phyloP scores from a whole-genome alignment of 2,797 vertebrate genomes.

The Nannoperca australis region DNA sequence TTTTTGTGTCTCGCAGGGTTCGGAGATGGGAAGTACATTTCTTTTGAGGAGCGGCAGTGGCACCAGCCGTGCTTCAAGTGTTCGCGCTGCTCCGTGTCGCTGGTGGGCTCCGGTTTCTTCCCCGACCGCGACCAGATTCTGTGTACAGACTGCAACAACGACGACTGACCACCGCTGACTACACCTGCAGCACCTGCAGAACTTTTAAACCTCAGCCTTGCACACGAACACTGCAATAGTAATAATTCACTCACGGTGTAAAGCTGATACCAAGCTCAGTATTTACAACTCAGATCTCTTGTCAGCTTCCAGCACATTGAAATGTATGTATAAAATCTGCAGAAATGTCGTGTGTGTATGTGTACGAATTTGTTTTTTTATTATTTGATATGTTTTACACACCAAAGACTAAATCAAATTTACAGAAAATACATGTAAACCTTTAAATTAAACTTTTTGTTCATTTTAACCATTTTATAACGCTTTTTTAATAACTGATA shows the following conservation, averaged over 20 bases:
- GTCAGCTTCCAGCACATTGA: constrained; percentile 42
- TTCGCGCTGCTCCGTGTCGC: constrained; percentile 93
- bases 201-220: constrained; percentile 38
- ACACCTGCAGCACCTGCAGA: not conserved
- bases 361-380: constrained; percentile 19
- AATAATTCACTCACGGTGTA: constrained; percentile 26
- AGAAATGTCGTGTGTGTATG: constrained; percentile 27
- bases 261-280: constrained; percentile 46
- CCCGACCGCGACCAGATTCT: constrained; percentile 93
- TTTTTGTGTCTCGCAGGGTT: constrained; percentile 87
- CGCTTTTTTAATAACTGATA: no score
- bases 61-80: constrained; percentile 98
- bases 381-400: constrained; percentile 55
- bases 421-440: constrained; percentile 18
- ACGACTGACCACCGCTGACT: constrained; percentile 71
- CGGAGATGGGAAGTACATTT: constrained; percentile 95
- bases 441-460: constrained; percentile 23
- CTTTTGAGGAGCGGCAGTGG: constrained; percentile 96
- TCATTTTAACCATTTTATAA: not conserved
- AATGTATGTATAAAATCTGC: constrained; percentile 56
- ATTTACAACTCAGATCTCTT: constrained; percentile 30
- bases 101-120: constrained; percentile 96
- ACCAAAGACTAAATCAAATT: constrained; percentile 39
- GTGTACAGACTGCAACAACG: constrained; percentile 92
- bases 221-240: constrained; percentile 52